These are phyloP conservation scores for Acrocephalus scirpaceus DNA, from an alignment of 2,797 vertebrate genomes.

Conservation along the genomic window DNA sequence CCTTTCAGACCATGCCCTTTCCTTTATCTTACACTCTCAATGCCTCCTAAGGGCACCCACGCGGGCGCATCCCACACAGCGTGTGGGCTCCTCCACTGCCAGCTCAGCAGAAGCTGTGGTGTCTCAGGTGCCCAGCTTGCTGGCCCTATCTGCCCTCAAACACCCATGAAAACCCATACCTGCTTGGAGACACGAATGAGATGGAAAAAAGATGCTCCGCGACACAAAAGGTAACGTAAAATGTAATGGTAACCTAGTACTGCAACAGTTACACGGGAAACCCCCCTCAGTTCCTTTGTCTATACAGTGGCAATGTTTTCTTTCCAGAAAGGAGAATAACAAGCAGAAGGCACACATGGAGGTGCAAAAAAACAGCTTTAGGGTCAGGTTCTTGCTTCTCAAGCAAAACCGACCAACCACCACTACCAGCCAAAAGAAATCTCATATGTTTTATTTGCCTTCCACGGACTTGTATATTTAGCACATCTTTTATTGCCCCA, in stretches of 20 bases:
- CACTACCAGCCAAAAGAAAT: background rate
- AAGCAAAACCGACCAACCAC: background rate
- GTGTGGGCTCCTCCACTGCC: background rate
- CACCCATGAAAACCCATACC: background rate
- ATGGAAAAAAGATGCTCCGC: background rate
- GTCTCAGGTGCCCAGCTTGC: background rate
- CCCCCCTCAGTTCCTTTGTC: background rate
- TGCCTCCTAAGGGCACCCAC: background rate
- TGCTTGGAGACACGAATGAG: background rate
- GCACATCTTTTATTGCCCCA: conserved; percentile 48
- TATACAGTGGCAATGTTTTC: background rate
- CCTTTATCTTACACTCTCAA: background rate
- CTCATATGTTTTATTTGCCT: conserved; percentile 23
- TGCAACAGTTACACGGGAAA: background rate
- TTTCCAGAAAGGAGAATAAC: background rate
- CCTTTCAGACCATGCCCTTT: background rate
- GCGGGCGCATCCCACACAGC: background rate
- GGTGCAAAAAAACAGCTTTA: background rate
- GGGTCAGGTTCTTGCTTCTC: background rate
- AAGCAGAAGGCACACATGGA: background rate
- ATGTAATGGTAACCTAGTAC: background rate
- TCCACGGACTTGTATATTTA: conserved; percentile 32
- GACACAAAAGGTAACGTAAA: background rate
- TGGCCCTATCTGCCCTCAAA: background rate
- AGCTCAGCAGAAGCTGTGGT: background rate